phyloP scores from a whole-genome alignment of 1,140 invertebrate species.

The Cecropterus lyciades region DNA sequence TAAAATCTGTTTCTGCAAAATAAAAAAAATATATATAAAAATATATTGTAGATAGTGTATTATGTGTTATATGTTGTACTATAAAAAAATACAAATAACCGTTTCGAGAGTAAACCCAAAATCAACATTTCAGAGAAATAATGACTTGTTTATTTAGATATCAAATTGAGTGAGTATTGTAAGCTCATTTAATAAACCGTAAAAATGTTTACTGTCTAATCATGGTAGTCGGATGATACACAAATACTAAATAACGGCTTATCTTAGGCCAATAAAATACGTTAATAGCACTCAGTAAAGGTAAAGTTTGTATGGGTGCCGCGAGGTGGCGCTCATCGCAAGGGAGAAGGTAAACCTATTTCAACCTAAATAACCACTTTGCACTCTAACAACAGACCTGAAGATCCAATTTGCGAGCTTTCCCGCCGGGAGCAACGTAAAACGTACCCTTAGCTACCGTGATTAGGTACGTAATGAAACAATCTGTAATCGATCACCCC shows the following conservation, averaged over 20 bases:
- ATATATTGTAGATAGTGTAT: too few relatives aligned
- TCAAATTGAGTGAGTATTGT: too few relatives aligned
- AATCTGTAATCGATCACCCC: constrained; percentile 62
- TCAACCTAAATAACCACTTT: constrained; percentile 37
- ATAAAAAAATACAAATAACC: too few relatives aligned
- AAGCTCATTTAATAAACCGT: constrained; percentile 4
- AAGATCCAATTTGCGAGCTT: constrained; percentile 48
- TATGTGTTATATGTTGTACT: too few relatives aligned
- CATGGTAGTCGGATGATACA: constrained; percentile 9
- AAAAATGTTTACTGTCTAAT: constrained; percentile 20
- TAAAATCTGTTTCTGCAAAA: too few relatives aligned
- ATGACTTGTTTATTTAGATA: too few relatives aligned
- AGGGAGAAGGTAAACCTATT: constrained; percentile 33
- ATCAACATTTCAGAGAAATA: too few relatives aligned
- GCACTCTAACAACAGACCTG: constrained; percentile 46
- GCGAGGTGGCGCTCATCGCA: constrained; percentile 34
- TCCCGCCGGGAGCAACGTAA: constrained; percentile 43
- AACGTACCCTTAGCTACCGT: constrained; percentile 58
- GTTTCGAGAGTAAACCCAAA: too few relatives aligned
- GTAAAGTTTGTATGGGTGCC: constrained; percentile 56
- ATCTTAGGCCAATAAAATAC: constrained; percentile 49
- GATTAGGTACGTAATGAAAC: constrained; percentile 65
- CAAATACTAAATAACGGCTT: constrained; percentile 17
- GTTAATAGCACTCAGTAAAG: constrained; percentile 45
- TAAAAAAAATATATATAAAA: too few relatives aligned